Base-by-base conservation (phyloP, 2,888 invertebrate species). In the Leptinotarsa haldemani region DNA sequence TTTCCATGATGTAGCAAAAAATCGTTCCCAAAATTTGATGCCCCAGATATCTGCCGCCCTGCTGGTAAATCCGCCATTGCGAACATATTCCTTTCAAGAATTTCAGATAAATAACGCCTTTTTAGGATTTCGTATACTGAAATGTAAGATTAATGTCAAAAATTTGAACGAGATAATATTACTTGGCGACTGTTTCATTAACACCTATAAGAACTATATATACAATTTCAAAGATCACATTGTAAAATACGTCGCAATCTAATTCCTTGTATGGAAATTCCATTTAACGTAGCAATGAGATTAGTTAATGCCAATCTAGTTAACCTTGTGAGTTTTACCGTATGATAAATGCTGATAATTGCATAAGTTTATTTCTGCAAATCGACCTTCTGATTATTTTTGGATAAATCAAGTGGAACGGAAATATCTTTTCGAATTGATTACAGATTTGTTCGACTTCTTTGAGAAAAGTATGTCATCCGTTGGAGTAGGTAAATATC, bases 251-350 rank as follows among this genome's bases (percentile, higher is more conserved):
- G 9, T 25, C 12, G 18, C 48, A 48, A 16, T 25, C 7, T n/a
- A 47, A 50, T 50, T 25, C 16, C 65, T 48, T 25, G 13, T 18
- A 65, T n/a, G 61, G 61, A 30, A 61, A 61, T 40, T n/a, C 25
- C 61, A 61, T 40, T 25, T 61, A 30, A 61, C 9, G 61, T 16
- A 30, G 25, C 12, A 3, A 5, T 30, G 25, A 12, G n/a, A 61
- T 61, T 30, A n/a, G 16, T 13, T 61, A n/a, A 18, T 61, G 61
- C 25, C 25, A 30, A 61, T 61, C 61, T 5, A 0, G 40, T 61
- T 20, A 40, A 61, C 61, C 61, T 61, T 61, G 16, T 18, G 18
- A 7, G 7, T 40, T 30, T 61, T 61, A 7, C 61, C 25, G 30
- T 18, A 61, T n/a, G 5, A 25, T 13, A 56, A 20, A 12, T 22